A percentile compares a stretch with the other conserved stretches of the same genome.
phyloP scores from a whole-genome alignment of 2,797 vertebrate genomes.

The Valencia hispanica region DNA sequence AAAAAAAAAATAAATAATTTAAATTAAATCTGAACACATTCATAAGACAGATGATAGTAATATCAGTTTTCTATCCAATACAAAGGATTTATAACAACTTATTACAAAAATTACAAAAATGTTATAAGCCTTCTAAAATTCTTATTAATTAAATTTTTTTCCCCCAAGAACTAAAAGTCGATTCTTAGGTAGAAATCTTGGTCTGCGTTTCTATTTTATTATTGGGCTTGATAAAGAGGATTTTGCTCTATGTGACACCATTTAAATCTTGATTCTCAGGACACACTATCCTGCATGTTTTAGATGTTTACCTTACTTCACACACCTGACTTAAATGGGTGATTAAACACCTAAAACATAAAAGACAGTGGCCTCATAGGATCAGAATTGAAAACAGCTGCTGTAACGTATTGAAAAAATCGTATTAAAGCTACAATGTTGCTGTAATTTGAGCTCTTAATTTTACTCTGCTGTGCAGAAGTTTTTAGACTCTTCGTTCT shows the following conservation, averaged over 20 bases:
- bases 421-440: neutral
- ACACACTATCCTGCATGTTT: neutral
- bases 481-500: conserved; percentile 46
- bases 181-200: neutral
- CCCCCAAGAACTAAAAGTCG: neutral
- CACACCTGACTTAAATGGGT: neutral
- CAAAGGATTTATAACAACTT: neutral
- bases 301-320: neutral
- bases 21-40: too few relatives aligned
- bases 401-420: neutral
- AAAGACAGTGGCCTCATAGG: neutral
- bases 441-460: conserved; percentile 20
- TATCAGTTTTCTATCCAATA: neutral
- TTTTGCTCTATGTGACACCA: too few relatives aligned
- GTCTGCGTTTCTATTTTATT: neutral
- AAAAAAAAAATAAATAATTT: neutral
- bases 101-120: conserved; percentile 21
- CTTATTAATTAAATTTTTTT: neutral
- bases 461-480: conserved; percentile 30
- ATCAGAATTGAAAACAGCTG: neutral
- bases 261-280: too few relatives aligned
- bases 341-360: neutral
- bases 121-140: neutral
- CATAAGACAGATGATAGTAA: neutral
- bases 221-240: neutral